Base-by-base conservation (phyloP, 2,888 invertebrate species). In the Halictus quadricinctus region DNA sequence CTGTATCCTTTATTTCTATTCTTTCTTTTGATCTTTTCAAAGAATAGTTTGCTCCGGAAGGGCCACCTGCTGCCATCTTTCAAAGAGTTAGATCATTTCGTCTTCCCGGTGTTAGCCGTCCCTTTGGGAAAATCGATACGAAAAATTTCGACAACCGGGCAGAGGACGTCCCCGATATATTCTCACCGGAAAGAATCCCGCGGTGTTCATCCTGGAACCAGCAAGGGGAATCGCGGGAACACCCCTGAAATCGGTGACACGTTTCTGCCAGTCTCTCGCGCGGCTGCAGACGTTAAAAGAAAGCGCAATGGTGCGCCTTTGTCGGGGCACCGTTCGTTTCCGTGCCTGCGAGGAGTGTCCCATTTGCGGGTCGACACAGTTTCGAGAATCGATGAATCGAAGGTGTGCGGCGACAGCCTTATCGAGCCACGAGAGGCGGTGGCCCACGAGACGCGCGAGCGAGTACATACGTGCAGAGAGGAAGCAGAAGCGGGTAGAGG, bases 281-380 rank as follows among this genome's bases (percentile, higher is more conserved):
- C 18, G 25, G 25, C 46, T 72, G 29, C 48, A 50, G n/a, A 48
- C 48, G 60, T 18, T 10, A 12, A 29, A 80, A 72, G 46, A 36
- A 72, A 75, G 72, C 43, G 80, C 41, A 64, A 80, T 48, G 60
- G 75, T 60, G 12, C 15, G n/a, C 64, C 69, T 80, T 80, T 72
- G 77, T 81, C 75, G 10, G 58, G 25, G 50, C 36, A 43, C 1
- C 50, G 43, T 74, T 77, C 36, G 80, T 73, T 74, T 76, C 29
- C 46, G 76, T 54, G 66, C 50, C 54, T 85, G 60, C 75, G n/a
- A 72, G 87, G 85, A 82, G 77, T 87, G 88, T 79, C 85, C 88
- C 85, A 83, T 89, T 87, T 85, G 81, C 89, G 77, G 82, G 60
- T 79, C 89, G 89, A 76, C 89, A 88, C 89, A 88, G 86, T 88